Evolutionary conservation across 2,888 invertebrate species (phyloP).

Genomic region (Amiota minor): DNA sequence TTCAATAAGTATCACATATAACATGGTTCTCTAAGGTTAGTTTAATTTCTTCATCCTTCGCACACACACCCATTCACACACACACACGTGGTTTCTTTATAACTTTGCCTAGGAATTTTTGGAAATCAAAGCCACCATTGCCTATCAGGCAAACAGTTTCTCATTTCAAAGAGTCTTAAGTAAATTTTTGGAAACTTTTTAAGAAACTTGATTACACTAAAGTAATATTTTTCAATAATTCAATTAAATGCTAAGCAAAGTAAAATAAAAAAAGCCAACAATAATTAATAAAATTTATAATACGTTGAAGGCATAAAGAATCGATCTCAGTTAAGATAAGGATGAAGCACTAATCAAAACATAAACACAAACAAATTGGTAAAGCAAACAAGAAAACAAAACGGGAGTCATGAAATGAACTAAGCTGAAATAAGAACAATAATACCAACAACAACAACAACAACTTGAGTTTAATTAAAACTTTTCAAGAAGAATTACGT

Average conservation of each 20-base stretch:
- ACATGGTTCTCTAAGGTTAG: too few relatives aligned
- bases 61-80: too few relatives aligned
- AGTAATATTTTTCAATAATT: neutral
- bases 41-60: too few relatives aligned
- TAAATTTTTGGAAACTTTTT: too few relatives aligned
- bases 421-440: neutral
- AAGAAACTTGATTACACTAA: neutral
- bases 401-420: neutral
- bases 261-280: slow-evolving; percentile 7
- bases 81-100: too few relatives aligned
- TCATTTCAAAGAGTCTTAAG: too few relatives aligned
- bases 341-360: slow-evolving; percentile 4
- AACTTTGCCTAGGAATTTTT: too few relatives aligned
- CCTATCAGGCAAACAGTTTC: too few relatives aligned
- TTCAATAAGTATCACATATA: too few relatives aligned
- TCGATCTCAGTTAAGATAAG: neutral
- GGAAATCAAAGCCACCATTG: too few relatives aligned
- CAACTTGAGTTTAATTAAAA: slow-evolving; percentile 27
- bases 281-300: neutral
- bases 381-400: neutral
- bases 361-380: neutral
- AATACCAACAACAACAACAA: neutral
- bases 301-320: neutral
- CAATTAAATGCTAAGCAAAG: neutral
- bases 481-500: slow-evolving; percentile 19